Percentiles rank a stretch among this genome's conserved stretches.
These are phyloP conservation scores for Epinotia brunnichana DNA, from an alignment of 2,888 invertebrate species.

Conservation along the genomic window DNA sequence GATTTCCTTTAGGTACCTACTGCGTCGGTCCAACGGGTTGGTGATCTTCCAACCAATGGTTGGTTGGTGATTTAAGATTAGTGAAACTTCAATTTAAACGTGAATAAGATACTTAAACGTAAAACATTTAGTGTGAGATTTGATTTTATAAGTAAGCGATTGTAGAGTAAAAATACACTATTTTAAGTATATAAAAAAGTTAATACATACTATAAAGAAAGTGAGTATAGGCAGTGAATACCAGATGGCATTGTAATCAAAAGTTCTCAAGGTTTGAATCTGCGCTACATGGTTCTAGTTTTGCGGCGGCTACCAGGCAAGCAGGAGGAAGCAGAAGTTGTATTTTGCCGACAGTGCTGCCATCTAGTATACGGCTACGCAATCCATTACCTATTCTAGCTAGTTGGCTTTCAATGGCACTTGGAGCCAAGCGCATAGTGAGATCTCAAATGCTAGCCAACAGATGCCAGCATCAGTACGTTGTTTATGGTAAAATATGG, in stretches of 20 bases:
- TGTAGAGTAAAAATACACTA: not conserved
- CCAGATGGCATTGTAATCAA: slow-evolving; percentile 34
- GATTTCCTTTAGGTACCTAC: too few relatives aligned
- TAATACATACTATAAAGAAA: not conserved
- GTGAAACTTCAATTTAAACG: too few relatives aligned
- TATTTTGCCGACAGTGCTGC: slow-evolving; percentile 10
- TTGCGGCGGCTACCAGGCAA: slow-evolving; percentile 34
- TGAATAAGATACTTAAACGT: too few relatives aligned
- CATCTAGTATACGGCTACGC: slow-evolving; percentile 21
- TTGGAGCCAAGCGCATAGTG: not conserved
- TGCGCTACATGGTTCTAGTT: slow-evolving; percentile 42
- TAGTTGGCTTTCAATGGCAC: not conserved
- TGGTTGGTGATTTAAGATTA: too few relatives aligned
- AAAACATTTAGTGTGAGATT: too few relatives aligned
- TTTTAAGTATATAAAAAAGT: not conserved
- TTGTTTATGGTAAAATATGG: too few relatives aligned
- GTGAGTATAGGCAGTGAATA: not conserved
- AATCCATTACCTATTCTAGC: not conserved
- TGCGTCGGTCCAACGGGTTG: too few relatives aligned
- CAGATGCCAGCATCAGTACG: slow-evolving; percentile 27
- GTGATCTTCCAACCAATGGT: too few relatives aligned
- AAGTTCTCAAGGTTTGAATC: slow-evolving; percentile 32
- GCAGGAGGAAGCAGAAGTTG: slow-evolving; percentile 9
- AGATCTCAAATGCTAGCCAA: not conserved
- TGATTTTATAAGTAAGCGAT: too few relatives aligned